Evolutionary conservation across 2,888 invertebrate species (phyloP), one percentile per base, ranked within the genome.

Genomic region (Ellobium chinense): DNA sequence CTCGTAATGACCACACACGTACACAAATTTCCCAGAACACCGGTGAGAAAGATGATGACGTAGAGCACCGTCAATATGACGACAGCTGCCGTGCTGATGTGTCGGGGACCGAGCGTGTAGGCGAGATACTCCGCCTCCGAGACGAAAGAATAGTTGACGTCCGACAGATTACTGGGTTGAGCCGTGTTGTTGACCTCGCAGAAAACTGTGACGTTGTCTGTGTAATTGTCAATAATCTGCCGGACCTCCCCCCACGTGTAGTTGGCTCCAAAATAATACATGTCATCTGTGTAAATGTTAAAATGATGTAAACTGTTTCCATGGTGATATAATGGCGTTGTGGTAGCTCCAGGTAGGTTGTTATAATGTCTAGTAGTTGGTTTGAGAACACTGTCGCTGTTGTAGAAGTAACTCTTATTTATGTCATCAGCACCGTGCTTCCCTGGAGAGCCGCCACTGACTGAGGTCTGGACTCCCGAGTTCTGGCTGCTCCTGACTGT

Each of bases 1-100:
- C 85, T 85, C 0, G 85, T 86, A 39, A 91, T 91, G 29, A 91
- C 89, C 18, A 90, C 78, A 66, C 91, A 91, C 21, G 91, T 91
- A 75, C 87, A 88, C 21, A 90, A 82, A 78, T 91, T 91, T 14
- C 91, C 91, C 27, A 90, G 82, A 27, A 90, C 84, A n/a, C 91
- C 91, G 0, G 89, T 88, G 14, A 89, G 72, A 73, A 91, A 89
- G 68, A 91, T 87, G 29, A 90, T 77, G n/a, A 82, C 80, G 79
- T 91, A 91, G 2, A 90, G 81, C 12, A 86, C 66, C 1, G 89
- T 91, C 27, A 91, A 87, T 4, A 87, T 83, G 14, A 91, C 85
- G 34, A 89, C 87, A 7, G 87, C 84, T 1, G 81, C 82, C 36
- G 89, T 46, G 56, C 81, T 79, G 68, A 83, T 60, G 68, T 83